phyloP scores from a whole-genome alignment of 1,140 invertebrate species.

The Hetaerina americana region DNA sequence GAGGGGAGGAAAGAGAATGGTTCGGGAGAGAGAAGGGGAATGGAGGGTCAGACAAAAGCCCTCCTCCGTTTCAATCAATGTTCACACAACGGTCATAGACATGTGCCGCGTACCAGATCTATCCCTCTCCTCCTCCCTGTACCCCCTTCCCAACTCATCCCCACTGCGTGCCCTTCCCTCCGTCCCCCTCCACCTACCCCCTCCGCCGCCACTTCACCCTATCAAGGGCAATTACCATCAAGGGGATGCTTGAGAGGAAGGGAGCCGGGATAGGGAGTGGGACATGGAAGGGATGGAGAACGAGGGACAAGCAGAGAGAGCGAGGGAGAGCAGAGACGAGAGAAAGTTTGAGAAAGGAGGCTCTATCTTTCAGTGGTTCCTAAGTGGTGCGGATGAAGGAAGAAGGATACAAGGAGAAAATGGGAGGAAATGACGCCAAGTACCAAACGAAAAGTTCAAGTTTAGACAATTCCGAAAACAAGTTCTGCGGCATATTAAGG shows the following conservation, averaged over 20 bases:
- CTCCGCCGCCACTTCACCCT: slow-evolving; percentile 2
- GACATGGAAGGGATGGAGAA: neutral
- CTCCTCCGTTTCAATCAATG: neutral
- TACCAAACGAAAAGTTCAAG: too few relatives aligned
- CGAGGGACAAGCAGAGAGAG: neutral
- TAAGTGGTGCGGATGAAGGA: too few relatives aligned
- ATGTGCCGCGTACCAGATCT: slow-evolving; percentile 31
- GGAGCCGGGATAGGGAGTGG: neutral
- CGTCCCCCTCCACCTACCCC: slow-evolving; percentile 11
- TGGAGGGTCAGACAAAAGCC: neutral
- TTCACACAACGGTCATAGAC: slow-evolving; percentile 25
- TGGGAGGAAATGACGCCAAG: too few relatives aligned
- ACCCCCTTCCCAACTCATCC: too few relatives aligned
- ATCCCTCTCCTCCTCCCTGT: slow-evolving; percentile 23
- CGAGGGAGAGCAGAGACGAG: neutral
- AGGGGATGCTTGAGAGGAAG: neutral
- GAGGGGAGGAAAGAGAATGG: too few relatives aligned
- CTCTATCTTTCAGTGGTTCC: too few relatives aligned
- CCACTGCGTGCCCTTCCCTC: slow-evolving; percentile 7
- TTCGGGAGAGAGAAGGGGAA: too few relatives aligned
- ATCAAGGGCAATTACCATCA: neutral
- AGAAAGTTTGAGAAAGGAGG: too few relatives aligned
- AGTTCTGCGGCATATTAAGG: too few relatives aligned
- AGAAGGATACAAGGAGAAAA: too few relatives aligned
- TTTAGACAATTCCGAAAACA: too few relatives aligned